Percentiles rank a stretch among this genome's conserved stretches.
Conservation (phyloP, 2,797 vertebrate species). For the Melanotaenia boesemani region DNA sequence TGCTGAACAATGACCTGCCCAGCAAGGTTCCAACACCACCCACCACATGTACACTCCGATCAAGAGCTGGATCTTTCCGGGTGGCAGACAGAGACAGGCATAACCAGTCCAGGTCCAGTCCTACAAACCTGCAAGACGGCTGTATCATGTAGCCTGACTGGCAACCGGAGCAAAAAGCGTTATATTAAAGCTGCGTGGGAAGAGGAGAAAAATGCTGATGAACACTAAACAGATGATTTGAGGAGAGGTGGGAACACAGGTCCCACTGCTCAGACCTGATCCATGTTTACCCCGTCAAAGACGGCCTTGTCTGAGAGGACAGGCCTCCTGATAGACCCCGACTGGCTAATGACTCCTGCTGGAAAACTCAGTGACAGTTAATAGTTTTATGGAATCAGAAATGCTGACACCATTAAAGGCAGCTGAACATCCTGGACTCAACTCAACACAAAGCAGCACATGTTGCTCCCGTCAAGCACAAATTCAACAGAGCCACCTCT, state of each 20-base stretch:
- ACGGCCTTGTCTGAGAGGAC: too few species aligned
- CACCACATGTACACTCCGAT: constrained; percentile 14
- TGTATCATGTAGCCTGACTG: constrained; percentile 64
- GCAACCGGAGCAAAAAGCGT: constrained; percentile 15
- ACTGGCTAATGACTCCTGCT: constrained; percentile 51
- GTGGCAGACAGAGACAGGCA: constrained; percentile 9
- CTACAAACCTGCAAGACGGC: constrained; percentile 61
- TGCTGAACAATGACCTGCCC: background rate
- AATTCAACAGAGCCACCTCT: constrained; percentile 53
- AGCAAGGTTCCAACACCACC: too few species aligned
- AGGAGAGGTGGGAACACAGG: constrained; percentile 55
- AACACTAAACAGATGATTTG: constrained; percentile 38
- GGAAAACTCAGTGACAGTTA: constrained; percentile 72
- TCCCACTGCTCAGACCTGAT: constrained; percentile 44
- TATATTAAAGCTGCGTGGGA: constrained; percentile 50
- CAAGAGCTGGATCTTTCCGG: constrained; percentile 13
- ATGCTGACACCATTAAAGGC: background rate
- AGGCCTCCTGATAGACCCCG: constrained; percentile 15
- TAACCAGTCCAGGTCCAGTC: constrained; percentile 73
- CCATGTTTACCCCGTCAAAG: too few species aligned
- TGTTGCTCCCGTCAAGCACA: constrained; percentile 63
- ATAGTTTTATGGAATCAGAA: constrained; percentile 81
- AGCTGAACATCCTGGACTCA: constrained; percentile 79
- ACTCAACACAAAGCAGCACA: constrained; percentile 74
- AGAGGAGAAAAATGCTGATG: constrained; percentile 56